A percentile compares a stretch with the other conserved stretches of the same genome.
These are phyloP conservation scores for Zaprionus tsacasi DNA, from an alignment of 1,140 invertebrate species.

Conservation along the genomic window DNA sequence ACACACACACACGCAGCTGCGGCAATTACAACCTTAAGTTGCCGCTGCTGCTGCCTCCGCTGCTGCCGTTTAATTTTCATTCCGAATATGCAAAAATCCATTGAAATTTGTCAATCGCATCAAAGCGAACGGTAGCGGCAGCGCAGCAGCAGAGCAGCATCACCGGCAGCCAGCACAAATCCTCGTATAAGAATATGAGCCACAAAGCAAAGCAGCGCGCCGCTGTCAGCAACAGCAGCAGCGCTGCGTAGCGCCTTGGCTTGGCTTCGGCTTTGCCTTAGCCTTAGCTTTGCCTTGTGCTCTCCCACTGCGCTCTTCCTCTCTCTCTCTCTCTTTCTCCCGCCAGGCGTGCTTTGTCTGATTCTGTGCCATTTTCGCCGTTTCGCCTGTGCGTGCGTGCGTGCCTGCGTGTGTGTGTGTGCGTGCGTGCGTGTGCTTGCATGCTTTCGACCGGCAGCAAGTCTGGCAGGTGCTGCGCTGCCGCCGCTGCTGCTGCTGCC, in stretches of 20 bases:
- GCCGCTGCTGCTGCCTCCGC: not conserved
- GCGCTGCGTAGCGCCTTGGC: too few relatives aligned
- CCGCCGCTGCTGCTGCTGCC: not conserved
- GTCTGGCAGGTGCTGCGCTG: slow-evolving; percentile 52
- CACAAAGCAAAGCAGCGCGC: slow-evolving; percentile 8
- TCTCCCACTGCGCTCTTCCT: not conserved
- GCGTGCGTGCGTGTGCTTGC: not conserved
- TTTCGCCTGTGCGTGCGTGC: not conserved
- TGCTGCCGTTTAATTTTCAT: slow-evolving; percentile 37
- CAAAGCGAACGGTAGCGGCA: slow-evolving; percentile 9
- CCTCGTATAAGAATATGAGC: slow-evolving; percentile 25
- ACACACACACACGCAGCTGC: slow-evolving; percentile 18
- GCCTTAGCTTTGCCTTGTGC: too few relatives aligned
- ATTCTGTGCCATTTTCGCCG: slow-evolving; percentile 15
- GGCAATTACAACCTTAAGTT: slow-evolving; percentile 50
- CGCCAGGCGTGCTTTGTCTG: not conserved
- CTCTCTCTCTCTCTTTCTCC: not conserved
- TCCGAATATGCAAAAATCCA: slow-evolving; percentile 59
- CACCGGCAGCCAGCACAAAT: slow-evolving; percentile 27
- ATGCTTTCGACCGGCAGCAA: too few relatives aligned
- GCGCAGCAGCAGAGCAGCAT: slow-evolving; percentile 16
- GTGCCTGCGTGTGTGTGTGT: not conserved
- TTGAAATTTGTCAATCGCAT: slow-evolving; percentile 50
- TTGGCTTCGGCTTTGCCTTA: too few relatives aligned
- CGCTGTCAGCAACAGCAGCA: slow-evolving; percentile 9